phyloP scores from a whole-genome alignment of 1,140 invertebrate genomes.

The Leptopilina boulardi region DNA sequence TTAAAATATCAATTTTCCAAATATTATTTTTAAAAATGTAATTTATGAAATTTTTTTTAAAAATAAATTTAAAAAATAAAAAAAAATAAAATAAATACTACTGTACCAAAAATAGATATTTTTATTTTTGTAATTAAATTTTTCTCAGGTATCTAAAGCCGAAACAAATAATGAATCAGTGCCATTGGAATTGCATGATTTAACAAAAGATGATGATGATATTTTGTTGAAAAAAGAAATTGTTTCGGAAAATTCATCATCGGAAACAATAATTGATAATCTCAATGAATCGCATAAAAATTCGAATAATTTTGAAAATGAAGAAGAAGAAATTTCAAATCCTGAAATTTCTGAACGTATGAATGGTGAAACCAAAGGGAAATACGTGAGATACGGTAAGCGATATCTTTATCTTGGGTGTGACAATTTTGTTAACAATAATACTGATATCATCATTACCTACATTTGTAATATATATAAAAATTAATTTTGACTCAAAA shows the following conservation, averaged over 20 bases:
- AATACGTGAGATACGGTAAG: slow-evolving; percentile 73
- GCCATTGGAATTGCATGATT: slow-evolving; percentile 44
- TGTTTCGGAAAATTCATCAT: neutral
- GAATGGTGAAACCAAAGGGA: slow-evolving; percentile 50
- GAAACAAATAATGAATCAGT: neutral
- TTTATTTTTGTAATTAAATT: neutral
- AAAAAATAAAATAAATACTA: too few species aligned
- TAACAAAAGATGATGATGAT: slow-evolving; percentile 30
- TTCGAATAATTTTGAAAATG: neutral
- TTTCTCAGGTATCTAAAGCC: neutral
- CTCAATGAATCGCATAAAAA: slow-evolving; percentile 14
- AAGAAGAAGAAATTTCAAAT: neutral
- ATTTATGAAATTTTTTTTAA: too few species aligned
- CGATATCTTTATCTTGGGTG: slow-evolving; percentile 68
- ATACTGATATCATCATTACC: neutral
- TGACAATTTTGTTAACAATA: slow-evolving; percentile 57
- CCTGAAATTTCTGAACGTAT: slow-evolving; percentile 40
- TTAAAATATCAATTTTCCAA: too few species aligned
- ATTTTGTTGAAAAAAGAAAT: neutral
- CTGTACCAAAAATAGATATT: too few species aligned
- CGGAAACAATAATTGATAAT: neutral
- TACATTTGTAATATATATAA: too few species aligned
- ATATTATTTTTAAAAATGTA: too few species aligned
- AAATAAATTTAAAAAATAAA: too few species aligned
- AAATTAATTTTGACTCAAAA: too few species aligned